These are phyloP conservation scores for Urocolius indicus DNA, from an alignment of 2,113 vertebrate genomes.

Conservation along the genomic window DNA sequence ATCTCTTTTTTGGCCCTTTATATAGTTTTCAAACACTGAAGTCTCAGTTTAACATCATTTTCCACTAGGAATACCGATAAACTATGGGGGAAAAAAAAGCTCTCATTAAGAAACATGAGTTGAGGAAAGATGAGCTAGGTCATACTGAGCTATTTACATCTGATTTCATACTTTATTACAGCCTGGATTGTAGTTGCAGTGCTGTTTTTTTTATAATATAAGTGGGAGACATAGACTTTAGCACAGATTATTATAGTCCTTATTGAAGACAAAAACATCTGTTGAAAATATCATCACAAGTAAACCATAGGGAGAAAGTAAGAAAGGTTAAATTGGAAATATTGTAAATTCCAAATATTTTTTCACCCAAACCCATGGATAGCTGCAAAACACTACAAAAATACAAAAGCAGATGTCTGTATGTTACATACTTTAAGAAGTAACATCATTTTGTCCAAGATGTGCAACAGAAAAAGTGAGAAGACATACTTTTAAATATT, in stretches of 20 bases:
- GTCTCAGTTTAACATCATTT: not conserved
- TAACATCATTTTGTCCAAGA: rapidly evolving
- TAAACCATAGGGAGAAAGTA: not conserved
- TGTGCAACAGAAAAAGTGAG: not conserved
- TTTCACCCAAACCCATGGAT: not conserved
- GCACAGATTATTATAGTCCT: not conserved
- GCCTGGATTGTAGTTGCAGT: not conserved
- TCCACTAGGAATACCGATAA: not conserved
- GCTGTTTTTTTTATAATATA: not conserved
- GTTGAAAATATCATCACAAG: not conserved
- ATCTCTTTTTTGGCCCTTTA: not conserved
- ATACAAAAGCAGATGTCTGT: not conserved
- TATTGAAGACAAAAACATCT: not conserved
- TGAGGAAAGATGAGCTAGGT: not conserved
- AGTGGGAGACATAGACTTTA: not conserved
- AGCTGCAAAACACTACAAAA: not conserved
- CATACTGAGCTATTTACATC: not conserved
- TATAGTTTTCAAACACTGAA: not conserved
- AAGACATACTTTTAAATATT: not conserved
- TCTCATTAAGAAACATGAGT: too few relatives aligned
- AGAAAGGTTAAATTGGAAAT: not conserved
- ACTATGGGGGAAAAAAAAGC: not conserved
- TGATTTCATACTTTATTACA: not conserved
- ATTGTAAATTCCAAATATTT: not conserved
- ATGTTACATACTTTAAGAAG: not conserved